Conservation (phyloP, 1,140 invertebrate species). For the Drosophila pruinosa region DNA sequence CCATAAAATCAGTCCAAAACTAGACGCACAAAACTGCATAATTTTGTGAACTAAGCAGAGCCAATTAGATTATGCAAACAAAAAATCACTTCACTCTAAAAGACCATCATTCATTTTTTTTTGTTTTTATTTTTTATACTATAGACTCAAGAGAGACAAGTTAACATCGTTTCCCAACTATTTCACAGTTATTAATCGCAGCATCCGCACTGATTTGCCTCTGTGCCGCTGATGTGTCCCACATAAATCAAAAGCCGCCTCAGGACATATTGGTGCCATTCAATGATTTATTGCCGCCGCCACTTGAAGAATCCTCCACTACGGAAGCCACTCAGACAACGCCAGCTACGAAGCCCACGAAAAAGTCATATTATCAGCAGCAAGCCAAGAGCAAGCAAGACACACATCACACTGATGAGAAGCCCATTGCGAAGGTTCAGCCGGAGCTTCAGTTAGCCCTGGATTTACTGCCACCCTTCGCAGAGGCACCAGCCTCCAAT, state of each 20-base stretch:
- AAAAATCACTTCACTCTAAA: slow-evolving; percentile 13
- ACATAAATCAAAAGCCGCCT: slow-evolving; percentile 49
- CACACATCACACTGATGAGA: slow-evolving; percentile 19
- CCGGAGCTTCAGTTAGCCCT: slow-evolving; percentile 41
- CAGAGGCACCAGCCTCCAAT: slow-evolving; percentile 24
- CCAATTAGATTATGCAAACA: slow-evolving; percentile 37
- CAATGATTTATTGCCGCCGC: slow-evolving; percentile 76
- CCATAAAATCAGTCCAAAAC: slow-evolving; percentile 37
- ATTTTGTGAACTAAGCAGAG: slow-evolving; percentile 28
- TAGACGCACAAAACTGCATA: slow-evolving; percentile 34
- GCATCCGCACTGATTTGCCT: slow-evolving; percentile 43
- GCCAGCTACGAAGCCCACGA: slow-evolving; percentile 56
- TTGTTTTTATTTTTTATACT: neutral
- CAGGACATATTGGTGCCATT: slow-evolving; percentile 64
- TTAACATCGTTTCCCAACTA: slow-evolving; percentile 10
- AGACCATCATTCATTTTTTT: slow-evolving; percentile 25
- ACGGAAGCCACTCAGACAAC: slow-evolving; percentile 12
- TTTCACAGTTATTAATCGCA: slow-evolving; percentile 62
- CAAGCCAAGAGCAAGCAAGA: slow-evolving; percentile 37
- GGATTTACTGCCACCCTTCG: slow-evolving; percentile 64
- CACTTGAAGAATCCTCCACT: slow-evolving; percentile 45
- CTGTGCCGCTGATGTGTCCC: slow-evolving; percentile 56
- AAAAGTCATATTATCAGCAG: slow-evolving; percentile 61
- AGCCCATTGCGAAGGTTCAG: slow-evolving; percentile 21
- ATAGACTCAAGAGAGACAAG: neutral